A percentile compares a stretch with the other conserved stretches of the same genome.
phyloP scores from a whole-genome alignment of 2,797 vertebrate species.

The Lepilemur septentrionalis region DNA sequence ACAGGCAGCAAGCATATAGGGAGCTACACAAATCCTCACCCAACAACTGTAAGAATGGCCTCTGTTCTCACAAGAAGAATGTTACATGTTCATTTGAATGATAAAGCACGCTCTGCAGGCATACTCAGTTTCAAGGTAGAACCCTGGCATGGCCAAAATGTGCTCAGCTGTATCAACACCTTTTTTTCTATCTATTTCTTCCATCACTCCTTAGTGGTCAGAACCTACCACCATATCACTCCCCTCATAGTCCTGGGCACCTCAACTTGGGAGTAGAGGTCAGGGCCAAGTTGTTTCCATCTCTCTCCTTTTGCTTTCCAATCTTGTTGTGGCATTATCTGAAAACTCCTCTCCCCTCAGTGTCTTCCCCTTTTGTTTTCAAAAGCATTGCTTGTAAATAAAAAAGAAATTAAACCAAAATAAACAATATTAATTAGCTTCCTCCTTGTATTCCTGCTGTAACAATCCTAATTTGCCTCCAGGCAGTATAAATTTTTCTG shows the following conservation, averaged over 20 bases:
- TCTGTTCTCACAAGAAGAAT: background rate
- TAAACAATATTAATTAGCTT: background rate
- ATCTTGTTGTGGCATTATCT: background rate
- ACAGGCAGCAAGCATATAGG: background rate
- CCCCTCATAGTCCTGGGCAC: background rate
- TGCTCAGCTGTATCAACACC: background rate
- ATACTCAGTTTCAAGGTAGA: background rate
- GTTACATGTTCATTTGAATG: background rate
- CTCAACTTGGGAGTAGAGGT: background rate
- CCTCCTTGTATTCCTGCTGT: background rate
- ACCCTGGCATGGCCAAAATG: background rate
- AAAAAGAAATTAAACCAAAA: background rate
- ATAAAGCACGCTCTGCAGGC: background rate
- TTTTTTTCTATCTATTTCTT: background rate
- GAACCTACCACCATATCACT: too few species aligned
- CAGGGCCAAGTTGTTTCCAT: too few species aligned
- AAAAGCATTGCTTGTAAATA: background rate
- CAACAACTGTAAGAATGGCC: background rate
- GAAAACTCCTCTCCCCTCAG: background rate
- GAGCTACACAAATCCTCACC: background rate
- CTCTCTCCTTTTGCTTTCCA: background rate
- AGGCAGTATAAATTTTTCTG: background rate
- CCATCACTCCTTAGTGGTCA: background rate
- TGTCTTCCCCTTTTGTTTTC: background rate
- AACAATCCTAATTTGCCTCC: background rate